Conservation (phyloP, 2,888 invertebrate species). For the Papilio demoleus region DNA sequence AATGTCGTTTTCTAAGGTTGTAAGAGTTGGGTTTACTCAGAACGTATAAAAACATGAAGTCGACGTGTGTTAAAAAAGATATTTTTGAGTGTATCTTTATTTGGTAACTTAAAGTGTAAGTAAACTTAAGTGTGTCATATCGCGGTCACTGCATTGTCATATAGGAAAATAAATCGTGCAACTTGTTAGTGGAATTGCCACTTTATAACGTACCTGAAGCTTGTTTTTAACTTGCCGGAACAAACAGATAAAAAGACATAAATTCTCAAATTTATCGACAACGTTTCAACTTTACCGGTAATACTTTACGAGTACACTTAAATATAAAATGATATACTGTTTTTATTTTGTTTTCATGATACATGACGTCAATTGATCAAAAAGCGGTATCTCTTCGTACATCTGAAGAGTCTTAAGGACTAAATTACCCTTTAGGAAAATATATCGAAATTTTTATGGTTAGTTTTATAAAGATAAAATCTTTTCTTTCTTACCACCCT, state of each 20-base stretch:
- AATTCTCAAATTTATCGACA: constrained; percentile 23
- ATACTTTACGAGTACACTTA: background rate
- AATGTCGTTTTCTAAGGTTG: too few species aligned
- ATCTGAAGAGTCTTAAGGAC: too few species aligned
- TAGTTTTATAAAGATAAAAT: too few species aligned
- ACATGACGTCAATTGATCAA: background rate
- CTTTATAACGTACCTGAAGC: constrained; percentile 18
- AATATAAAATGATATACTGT: background rate
- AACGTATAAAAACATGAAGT: too few species aligned
- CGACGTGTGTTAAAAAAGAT: too few species aligned
- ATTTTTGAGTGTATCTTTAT: too few species aligned
- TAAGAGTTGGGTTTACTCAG: too few species aligned
- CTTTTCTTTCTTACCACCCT: too few species aligned
- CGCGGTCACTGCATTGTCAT: background rate
- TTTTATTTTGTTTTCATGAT: background rate
- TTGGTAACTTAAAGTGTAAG: too few species aligned
- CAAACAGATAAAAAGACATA: constrained; percentile 27
- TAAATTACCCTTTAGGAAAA: too few species aligned
- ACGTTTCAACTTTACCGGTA: constrained; percentile 12
- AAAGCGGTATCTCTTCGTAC: too few species aligned
- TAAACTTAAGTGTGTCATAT: background rate
- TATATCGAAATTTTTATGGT: too few species aligned
- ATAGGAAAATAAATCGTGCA: background rate
- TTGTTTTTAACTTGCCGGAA: constrained; percentile 26
- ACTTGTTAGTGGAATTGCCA: constrained; percentile 28